These are phyloP conservation scores for Eciton burchellii DNA, from an alignment of 1,140 invertebrate genomes.

Conservation along the genomic window DNA sequence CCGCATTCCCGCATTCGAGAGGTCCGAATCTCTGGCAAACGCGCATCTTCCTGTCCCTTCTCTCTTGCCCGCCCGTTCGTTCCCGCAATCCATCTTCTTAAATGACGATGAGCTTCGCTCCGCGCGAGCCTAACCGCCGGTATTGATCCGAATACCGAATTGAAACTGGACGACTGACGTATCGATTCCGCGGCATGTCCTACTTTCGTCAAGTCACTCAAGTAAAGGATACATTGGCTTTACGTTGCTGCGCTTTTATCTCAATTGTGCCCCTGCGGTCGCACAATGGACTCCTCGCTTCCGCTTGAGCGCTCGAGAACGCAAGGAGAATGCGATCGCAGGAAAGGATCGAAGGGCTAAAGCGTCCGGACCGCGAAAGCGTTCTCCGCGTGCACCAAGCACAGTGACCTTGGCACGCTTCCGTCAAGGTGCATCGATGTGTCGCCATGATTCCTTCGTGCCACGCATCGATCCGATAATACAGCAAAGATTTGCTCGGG, in stretches of 20 bases:
- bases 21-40: neutral
- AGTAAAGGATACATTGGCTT: conserved; percentile 70
- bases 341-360: conserved; percentile 3
- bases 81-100: neutral
- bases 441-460: conserved; percentile 38
- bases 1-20: neutral
- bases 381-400: conserved; percentile 37
- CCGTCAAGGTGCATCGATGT: conserved; percentile 54
- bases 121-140: conserved; percentile 1
- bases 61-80: too few species aligned
- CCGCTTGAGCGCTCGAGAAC: neutral
- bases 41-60: neutral
- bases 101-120: conserved; percentile 40
- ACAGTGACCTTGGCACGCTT: conserved; percentile 64
- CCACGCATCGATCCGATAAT: conserved; percentile 37
- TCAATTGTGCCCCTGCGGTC: neutral
- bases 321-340: neutral
- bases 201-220: conserved; percentile 75
- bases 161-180: conserved; percentile 75
- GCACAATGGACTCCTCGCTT: neutral
- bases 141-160: conserved; percentile 77
- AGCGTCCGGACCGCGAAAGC: conserved; percentile 18
- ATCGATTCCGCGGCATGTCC: conserved; percentile 75
- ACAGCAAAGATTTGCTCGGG: conserved; percentile 22
- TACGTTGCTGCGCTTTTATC: conserved; percentile 37